These are phyloP conservation scores for Lithophane semibrunnea DNA, from an alignment of 2,888 invertebrate genomes.

Conservation along the genomic window DNA sequence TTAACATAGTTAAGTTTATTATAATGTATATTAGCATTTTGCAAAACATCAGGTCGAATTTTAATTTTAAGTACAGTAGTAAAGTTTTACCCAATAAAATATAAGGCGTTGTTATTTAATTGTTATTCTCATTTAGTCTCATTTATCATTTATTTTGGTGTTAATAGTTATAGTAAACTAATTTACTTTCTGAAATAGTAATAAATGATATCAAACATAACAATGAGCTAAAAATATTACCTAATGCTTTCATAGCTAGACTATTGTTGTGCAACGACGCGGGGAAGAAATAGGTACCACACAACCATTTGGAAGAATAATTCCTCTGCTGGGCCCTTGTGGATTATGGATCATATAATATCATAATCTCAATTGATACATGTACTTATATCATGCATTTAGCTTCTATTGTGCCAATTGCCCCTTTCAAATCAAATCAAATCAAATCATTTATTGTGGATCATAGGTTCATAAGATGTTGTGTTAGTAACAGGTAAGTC, in stretches of 20 bases:
- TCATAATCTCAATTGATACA: background rate
- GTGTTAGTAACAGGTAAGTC: too few species aligned
- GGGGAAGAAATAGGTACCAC: background rate
- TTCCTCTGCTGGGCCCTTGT: background rate
- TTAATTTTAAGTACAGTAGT: background rate
- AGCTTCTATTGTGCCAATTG: background rate
- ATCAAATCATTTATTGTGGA: too few species aligned
- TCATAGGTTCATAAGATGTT: too few species aligned
- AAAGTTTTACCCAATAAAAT: background rate
- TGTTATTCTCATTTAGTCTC: slow-evolving; percentile 8
- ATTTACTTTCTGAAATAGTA: background rate
- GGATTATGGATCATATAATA: too few species aligned
- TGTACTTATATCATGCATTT: too few species aligned
- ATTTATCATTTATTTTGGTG: slow-evolving; percentile 15
- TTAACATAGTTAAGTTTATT: background rate
- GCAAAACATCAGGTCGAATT: background rate
- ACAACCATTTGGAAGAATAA: background rate
- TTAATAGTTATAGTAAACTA: background rate
- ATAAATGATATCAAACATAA: background rate
- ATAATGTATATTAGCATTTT: background rate
- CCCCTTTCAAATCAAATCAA: too few species aligned
- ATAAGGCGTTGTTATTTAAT: slow-evolving; percentile 4
- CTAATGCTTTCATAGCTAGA: background rate
- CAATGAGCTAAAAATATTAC: background rate
- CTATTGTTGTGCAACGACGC: background rate